phyloP scores from a whole-genome alignment of 2,888 invertebrate genomes.

The Philhelius pedissequus region DNA sequence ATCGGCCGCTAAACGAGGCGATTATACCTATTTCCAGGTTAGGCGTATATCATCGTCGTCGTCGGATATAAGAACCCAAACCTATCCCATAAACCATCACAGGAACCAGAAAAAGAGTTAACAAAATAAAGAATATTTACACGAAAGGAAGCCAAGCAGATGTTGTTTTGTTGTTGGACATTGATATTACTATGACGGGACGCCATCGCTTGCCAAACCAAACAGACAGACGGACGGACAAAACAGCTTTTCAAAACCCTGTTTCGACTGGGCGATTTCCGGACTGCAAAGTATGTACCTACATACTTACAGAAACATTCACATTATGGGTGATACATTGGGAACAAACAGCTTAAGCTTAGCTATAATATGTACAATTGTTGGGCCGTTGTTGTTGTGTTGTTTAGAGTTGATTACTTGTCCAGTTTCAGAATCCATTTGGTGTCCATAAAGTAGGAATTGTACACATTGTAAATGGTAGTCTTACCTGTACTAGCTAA shows the following conservation, averaged over 20 bases:
- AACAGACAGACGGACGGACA: background rate
- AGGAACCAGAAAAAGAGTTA: background rate
- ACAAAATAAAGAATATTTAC: constrained; percentile 27
- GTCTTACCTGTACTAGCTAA: constrained; percentile 10
- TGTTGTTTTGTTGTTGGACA: constrained; percentile 12
- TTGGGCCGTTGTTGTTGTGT: background rate
- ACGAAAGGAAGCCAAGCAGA: constrained; percentile 54
- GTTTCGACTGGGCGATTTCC: constrained; percentile 49
- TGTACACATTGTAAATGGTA: constrained; percentile 47
- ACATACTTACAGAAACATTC: background rate
- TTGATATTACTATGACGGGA: constrained; percentile 5
- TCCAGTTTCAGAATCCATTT: constrained; percentile 28
- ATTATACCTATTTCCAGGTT: constrained; percentile 48
- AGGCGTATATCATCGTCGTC: constrained; percentile 48
- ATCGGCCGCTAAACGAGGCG: constrained; percentile 49
- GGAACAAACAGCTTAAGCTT: constrained; percentile 49
- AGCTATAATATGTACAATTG: background rate
- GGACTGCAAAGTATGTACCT: constrained; percentile 10
- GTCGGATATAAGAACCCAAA: background rate
- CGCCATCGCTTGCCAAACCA: too few relatives aligned
- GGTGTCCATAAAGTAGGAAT: constrained; percentile 51
- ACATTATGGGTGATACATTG: constrained; percentile 48
- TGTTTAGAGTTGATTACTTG: constrained; percentile 17
- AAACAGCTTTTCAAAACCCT: constrained; percentile 36
- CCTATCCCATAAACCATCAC: constrained; percentile 34